phyloP scores from a whole-genome alignment of 1,140 invertebrate species.

The Papilio xuthus region DNA sequence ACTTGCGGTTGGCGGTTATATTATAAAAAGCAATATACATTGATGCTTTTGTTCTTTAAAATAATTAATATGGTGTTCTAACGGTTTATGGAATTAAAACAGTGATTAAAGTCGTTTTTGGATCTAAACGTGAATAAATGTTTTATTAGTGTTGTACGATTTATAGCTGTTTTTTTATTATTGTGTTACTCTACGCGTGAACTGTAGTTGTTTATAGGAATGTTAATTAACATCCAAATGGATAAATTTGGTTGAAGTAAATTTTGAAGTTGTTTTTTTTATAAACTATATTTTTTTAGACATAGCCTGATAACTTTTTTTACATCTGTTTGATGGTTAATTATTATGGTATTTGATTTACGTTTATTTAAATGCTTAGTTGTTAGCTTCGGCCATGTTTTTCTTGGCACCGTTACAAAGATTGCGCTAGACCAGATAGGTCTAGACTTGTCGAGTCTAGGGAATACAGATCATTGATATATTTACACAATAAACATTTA shows the following conservation, averaged over 20 bases:
- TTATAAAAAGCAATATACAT: neutral
- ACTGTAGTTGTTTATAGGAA: neutral
- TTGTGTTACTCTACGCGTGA: neutral
- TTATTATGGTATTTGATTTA: neutral
- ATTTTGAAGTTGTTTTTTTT: neutral
- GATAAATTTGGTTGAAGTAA: neutral
- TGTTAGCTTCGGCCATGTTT: constrained; percentile 41
- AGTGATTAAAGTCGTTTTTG: neutral
- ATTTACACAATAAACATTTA: constrained; percentile 17
- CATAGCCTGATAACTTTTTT: neutral
- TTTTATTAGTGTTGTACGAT: neutral
- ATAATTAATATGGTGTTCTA: neutral
- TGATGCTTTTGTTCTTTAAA: constrained; percentile 4
- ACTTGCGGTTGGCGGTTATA: neutral
- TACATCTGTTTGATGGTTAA: neutral
- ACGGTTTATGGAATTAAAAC: neutral
- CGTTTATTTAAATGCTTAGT: constrained; percentile 20
- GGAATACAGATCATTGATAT: constrained; percentile 42
- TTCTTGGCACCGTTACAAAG: constrained; percentile 62
- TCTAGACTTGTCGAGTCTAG: constrained; percentile 45
- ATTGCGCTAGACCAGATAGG: constrained; percentile 38
- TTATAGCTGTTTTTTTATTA: neutral
- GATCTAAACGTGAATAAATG: neutral
- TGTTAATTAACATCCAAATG: neutral
- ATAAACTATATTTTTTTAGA: neutral